Base-by-base conservation (phyloP, 1,140 invertebrate genomes). In the Hyles euphorbiae region DNA sequence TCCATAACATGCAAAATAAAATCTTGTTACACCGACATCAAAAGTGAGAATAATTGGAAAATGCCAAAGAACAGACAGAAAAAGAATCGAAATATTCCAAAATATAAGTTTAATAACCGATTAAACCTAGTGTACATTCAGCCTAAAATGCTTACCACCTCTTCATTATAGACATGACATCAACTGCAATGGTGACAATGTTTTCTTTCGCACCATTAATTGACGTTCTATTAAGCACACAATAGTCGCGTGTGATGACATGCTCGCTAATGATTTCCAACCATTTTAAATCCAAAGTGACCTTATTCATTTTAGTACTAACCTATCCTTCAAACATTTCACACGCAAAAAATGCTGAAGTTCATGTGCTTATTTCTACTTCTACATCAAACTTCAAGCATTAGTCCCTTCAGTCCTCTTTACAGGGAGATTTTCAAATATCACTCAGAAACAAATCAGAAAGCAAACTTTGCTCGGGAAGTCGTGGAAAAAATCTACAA, bases 401-500 rank as follows among this genome's bases (percentile, higher is more conserved):
- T 74, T 9, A 54, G 62, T 44, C 51, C 67, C 57, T 34, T 59
- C 5, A 68, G 58, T 45, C 55, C 55, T 32, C 65, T 87, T 0
- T 75, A 68, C 49, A 59, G 77, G 46, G 74, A 84, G 71, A 65
- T 87, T 10, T 67, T 68, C 11, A 47, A 61, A 2, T 84, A 86
- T 60, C 81, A 86, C 52, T 72, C 70, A 11, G 72, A 77, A 53
- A 82, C 83, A 2, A 46, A 50, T 33, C 10, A 56, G 5, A 88
- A 81, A 75, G 74, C 81, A 5, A 65, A 74, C 50, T 81, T 68
- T 47, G 85, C 85, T 0, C 72, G 65, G 46, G 64, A 83, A 61
- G 81, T 86, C 0, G 85, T 86, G 6, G 55, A 74, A n/a, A 84
- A 84, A 72, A 80, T 88, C 40, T 84, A 82, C 56, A 84, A 84